phyloP scores from a whole-genome alignment of 2,888 invertebrate genomes.

The Hymenopus coronatus region DNA sequence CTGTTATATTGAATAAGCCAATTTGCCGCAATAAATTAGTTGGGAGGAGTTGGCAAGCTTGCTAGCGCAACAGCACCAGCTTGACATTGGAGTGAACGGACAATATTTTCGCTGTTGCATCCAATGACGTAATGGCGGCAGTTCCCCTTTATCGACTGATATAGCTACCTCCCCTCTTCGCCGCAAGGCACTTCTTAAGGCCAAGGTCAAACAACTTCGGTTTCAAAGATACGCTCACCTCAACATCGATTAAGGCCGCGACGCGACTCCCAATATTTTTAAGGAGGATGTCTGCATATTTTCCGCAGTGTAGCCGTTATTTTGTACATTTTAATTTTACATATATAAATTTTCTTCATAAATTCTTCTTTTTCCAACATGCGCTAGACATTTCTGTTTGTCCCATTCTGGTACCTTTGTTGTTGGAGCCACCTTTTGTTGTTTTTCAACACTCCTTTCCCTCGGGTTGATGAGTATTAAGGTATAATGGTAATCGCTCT shows the following conservation, averaged over 20 bases:
- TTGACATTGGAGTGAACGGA: background rate
- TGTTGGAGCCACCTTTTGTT: too few species aligned
- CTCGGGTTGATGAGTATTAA: too few species aligned
- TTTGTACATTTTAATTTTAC: too few species aligned
- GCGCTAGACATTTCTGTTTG: too few species aligned
- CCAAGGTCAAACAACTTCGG: conserved; percentile 29
- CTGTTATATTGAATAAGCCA: too few species aligned
- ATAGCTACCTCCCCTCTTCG: background rate
- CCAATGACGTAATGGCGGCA: background rate
- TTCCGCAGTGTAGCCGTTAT: too few species aligned
- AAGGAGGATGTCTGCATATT: background rate
- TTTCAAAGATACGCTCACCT: conserved; percentile 14
- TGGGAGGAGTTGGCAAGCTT: background rate
- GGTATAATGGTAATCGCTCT: too few species aligned
- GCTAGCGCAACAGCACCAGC: background rate
- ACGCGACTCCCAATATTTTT: background rate
- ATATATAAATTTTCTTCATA: too few species aligned
- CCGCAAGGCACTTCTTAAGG: conserved; percentile 15
- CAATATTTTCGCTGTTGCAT: background rate
- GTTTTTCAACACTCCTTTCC: too few species aligned
- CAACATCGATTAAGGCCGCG: conserved; percentile 5
- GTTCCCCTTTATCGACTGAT: conserved; percentile 7
- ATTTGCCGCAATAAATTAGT: background rate
- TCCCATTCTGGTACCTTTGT: too few species aligned
- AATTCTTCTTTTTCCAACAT: too few species aligned